Conservation (phyloP, 2,797 vertebrate genomes). For the Pampus argenteus region DNA sequence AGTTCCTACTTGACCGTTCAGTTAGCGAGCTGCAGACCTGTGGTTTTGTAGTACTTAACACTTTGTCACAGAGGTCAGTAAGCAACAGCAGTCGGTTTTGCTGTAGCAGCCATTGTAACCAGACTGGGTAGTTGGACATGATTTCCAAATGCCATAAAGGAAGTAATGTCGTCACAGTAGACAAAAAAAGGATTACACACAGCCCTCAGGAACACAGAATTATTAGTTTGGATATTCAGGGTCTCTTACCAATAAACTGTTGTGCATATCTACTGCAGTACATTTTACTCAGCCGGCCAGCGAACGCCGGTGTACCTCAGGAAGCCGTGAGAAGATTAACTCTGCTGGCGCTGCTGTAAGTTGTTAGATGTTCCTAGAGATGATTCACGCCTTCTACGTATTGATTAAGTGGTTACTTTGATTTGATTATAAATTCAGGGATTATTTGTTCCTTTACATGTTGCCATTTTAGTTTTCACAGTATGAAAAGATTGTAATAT, state of each 20-base stretch:
- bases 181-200: constrained; percentile 1
- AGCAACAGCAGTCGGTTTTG: not conserved
- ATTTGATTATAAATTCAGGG: constrained; percentile 34
- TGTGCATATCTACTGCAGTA: not conserved
- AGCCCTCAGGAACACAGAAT: not conserved
- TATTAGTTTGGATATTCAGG: not conserved
- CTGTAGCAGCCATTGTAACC: not conserved
- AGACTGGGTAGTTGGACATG: not conserved
- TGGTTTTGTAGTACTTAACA: constrained; percentile 4
- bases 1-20: not conserved
- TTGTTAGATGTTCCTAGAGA: constrained; percentile 30
- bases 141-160: constrained; percentile 16
- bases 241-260: not conserved
- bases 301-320: not conserved
- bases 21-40: constrained; percentile 13
- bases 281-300: not conserved
- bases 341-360: constrained; percentile 28
- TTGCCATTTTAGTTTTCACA: constrained; percentile 31
- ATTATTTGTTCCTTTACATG: constrained; percentile 27
- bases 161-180: not conserved
- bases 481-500: constrained; percentile 32
- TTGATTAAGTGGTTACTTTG: constrained; percentile 41
- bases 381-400: constrained; percentile 38
- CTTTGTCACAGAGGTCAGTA: constrained; percentile 13
- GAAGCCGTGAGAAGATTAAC: constrained; percentile 12